phyloP scores from a whole-genome alignment of 2,888 invertebrate genomes.

The Drosophila kambysellisi region DNA sequence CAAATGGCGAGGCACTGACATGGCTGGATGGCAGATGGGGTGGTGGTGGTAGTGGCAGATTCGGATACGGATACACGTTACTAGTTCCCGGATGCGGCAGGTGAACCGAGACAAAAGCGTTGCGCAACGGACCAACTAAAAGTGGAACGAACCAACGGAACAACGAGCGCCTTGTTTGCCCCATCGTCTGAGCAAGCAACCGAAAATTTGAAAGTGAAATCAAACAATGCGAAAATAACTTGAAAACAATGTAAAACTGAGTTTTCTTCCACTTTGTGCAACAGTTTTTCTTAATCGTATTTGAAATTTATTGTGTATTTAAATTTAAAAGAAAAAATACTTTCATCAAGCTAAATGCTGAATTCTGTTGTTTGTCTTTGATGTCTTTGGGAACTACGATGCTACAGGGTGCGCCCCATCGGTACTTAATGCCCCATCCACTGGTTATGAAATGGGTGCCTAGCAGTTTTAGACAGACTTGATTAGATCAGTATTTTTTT shows the following conservation, averaged over 20 bases:
- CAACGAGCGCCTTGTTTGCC: constrained; percentile 26
- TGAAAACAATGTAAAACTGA: constrained; percentile 68
- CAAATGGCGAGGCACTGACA: constrained; percentile 45
- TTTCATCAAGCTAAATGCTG: neutral
- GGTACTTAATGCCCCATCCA: neutral
- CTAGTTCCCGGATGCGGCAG: constrained; percentile 21
- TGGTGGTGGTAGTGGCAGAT: neutral
- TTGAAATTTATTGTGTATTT: neutral
- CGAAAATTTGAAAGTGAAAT: constrained; percentile 75
- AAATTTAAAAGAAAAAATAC: neutral
- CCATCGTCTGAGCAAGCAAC: constrained; percentile 67
- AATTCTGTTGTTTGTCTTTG: neutral
- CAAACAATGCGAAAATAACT: constrained; percentile 79
- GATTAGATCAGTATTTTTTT: neutral
- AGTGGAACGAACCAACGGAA: constrained; percentile 21
- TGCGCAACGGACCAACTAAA: constrained; percentile 21
- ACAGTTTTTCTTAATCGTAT: neutral
- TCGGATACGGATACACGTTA: constrained; percentile 12
- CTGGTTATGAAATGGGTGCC: neutral
- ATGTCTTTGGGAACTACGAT: neutral
- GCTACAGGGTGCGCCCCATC: neutral
- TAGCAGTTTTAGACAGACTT: neutral
- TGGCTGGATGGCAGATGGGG: neutral
- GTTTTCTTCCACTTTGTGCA: neutral
- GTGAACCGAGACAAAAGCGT: constrained; percentile 43